Base-by-base conservation (phyloP, 2,113 vertebrate species). In the Eulemur rufifrons region DNA sequence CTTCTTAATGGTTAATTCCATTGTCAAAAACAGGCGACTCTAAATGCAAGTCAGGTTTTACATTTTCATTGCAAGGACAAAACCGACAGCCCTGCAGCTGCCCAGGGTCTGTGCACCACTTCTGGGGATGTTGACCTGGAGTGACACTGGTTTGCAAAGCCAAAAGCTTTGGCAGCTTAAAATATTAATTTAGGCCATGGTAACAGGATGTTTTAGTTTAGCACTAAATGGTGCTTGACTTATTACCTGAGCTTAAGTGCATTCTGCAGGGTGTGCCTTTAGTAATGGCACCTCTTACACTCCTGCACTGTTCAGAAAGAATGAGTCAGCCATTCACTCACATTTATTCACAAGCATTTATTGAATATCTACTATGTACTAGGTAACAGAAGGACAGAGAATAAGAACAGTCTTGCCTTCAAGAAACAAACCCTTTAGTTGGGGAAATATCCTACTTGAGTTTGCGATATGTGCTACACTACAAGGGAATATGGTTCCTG, bases 391-490 rank as follows among this genome's bases (percentile, higher is more conserved):
- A 42, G 42, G 27, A 13, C 10, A 47, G 20, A 54, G 25, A 89
- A 9, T 42, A 76, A 39, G 20, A 96, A 29, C 14, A 37, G 34
- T 82, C 23, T 20, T 69, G 42, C 10, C 21, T 15, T 91, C 50
- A 39, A 95, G 34, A 91, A 87, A 89, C n/a, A 89, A 68, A 21
- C 5, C 18, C 64, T 39, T 9, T 7, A 39, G 23, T 9, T 17
- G 12, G 3, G 8, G 34, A 78, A 56, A 63, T 20, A 63, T 21
- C 17, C 10, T n/a, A 15, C 6, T 18, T 37, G 25, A 59, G 14
- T 14, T 8, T 11, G 10, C 56, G 11, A 39, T 14, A 13, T 4
- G 3, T 27, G 8, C 18, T 52, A 4, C 2, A 10, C 7, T 2
- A 8, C 45, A 81, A 71, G 18, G 59, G 52, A 68, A 14, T 2